Conservation (phyloP, 2,797 vertebrate species). For the Paguma larvata region DNA sequence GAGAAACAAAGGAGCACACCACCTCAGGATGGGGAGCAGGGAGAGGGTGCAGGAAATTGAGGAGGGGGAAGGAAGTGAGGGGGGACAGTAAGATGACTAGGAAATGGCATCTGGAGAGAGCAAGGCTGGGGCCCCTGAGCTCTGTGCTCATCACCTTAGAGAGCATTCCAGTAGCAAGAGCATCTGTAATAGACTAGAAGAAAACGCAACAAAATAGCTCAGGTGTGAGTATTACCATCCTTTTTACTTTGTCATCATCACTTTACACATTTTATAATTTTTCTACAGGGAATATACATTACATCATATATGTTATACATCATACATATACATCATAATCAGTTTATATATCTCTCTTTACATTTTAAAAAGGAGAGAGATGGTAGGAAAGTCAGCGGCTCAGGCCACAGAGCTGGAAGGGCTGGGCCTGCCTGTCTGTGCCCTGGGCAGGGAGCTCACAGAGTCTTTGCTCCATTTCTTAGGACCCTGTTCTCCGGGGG, state of each 20-base stretch:
- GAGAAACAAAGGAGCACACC: background rate
- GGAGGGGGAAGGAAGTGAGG: background rate
- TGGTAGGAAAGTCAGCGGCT: background rate
- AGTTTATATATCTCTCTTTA: background rate
- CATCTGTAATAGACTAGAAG: background rate
- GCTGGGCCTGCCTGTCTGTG: fast-evolving
- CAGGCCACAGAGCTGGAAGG: background rate
- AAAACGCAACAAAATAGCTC: background rate
- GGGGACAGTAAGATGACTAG: background rate
- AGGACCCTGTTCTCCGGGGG: background rate
- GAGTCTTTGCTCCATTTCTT: background rate
- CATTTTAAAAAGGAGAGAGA: background rate
- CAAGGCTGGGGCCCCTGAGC: background rate
- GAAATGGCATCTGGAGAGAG: background rate
- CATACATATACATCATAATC: background rate
- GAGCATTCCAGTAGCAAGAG: background rate
- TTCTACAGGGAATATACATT: background rate
- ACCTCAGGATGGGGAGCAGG: background rate
- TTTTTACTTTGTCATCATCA: background rate
- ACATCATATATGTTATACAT: background rate
- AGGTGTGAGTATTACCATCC: background rate
- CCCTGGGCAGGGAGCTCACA: background rate
- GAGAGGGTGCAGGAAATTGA: background rate
- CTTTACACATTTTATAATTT: background rate
- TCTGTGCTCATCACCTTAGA: background rate